Base-by-base conservation (phyloP, 2,113 vertebrate genomes). In the Cisticola juncidis region DNA sequence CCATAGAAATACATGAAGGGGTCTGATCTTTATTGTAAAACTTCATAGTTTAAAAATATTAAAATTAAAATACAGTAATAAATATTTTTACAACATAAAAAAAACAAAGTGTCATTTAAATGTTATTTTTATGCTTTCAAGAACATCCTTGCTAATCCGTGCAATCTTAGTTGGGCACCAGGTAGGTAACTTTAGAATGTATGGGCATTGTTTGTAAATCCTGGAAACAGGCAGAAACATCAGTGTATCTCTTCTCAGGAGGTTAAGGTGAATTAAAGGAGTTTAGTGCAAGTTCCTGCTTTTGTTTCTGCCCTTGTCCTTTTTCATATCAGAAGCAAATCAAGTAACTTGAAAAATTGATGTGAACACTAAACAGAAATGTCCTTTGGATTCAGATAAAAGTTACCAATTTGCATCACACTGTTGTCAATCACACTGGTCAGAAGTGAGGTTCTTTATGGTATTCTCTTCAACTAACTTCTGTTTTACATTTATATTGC, bases 401-500 rank as follows among this genome's bases (percentile, higher is more conserved):
- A 86, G 36, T 70, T 71, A 65, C 69, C 24, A 61, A 50, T 69
- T 93, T 95, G 51, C 54, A 89, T 87, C 88, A 53, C 44, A 77
- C 54, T 80, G 53, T 45, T 73, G 72, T 88, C 70, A 95, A 21
- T 90, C 68, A 44, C 40, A n/a, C 36, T 44, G 58, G 33, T 90
- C 80, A 90, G 74, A 90, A 91, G 68, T 72, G 88, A 92, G 66
- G 78, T 85, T 90, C 64, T 86, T 48, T 29, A 47, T 58, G 42
- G 48, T 65, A 68, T 45, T 86, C 44, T 68, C 50, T 44, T 86
- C 38, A 69, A 57, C n/a, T 83, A 93, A 86, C 73, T 86, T 86
- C 57, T 56, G n/a, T 85, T 90, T 60, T 84, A 84, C 50, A 72
- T 90, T 88, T 88, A 38, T 95, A 92, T 96, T 95, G 81, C 88